These are phyloP conservation scores for Rallus crepitans DNA, from an alignment of 2,797 vertebrate species.

Conservation along the genomic window DNA sequence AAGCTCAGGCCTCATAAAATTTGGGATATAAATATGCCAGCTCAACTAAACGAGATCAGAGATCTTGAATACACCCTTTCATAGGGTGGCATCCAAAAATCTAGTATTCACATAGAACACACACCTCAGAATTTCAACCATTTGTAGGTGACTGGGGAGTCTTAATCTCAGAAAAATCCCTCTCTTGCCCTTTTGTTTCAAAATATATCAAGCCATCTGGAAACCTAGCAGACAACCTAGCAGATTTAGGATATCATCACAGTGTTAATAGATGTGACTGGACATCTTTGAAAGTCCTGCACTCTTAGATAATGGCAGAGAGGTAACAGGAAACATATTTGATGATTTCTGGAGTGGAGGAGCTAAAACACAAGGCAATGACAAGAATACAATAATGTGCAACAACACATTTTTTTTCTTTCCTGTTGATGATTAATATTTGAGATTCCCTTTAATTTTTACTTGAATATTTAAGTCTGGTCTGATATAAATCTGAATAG, in stretches of 20 bases:
- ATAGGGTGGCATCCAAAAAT: not conserved
- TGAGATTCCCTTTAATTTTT: constrained; percentile 5
- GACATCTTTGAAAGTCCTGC: not conserved
- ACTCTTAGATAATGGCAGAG: not conserved
- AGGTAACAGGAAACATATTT: not conserved
- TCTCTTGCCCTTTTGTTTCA: not conserved
- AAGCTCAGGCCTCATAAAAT: constrained; percentile 78
- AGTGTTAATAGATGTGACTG: not conserved
- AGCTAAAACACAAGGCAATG: not conserved
- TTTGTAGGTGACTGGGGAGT: not conserved
- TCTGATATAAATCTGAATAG: constrained; percentile 2
- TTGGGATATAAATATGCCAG: constrained; percentile 76
- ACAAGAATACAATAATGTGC: not conserved
- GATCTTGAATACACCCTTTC: constrained; percentile 33
- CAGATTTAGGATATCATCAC: not conserved
- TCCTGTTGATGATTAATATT: not conserved
- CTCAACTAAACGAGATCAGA: constrained; percentile 70
- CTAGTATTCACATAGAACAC: not conserved
- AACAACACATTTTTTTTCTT: not conserved
- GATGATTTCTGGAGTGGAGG: not conserved
- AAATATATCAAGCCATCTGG: not conserved
- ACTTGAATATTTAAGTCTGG: not conserved
- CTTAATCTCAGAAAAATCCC: not conserved
- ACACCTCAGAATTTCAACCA: not conserved
- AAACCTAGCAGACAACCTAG: not conserved